Percentiles rank a stretch among this genome's conserved stretches.
Conservation (phyloP, 1,140 invertebrate species). For the Andrena cerasifolii region DNA sequence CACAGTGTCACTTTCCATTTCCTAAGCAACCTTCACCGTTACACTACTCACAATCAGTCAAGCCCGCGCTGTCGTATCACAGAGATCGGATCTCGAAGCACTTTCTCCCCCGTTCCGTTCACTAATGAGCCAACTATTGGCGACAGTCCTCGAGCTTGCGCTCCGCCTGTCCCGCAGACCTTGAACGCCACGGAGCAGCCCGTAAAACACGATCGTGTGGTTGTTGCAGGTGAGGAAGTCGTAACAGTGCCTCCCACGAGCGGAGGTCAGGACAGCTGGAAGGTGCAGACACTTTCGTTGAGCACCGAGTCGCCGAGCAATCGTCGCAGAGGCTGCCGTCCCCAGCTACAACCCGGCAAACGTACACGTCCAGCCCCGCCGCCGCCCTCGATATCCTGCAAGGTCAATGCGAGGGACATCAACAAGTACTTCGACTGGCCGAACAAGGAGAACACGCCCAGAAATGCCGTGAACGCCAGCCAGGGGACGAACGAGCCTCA, state of each 20-base stretch:
- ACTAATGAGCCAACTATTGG: neutral
- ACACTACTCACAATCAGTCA: too few species aligned
- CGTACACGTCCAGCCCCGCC: conserved; percentile 51
- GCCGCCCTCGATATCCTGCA: conserved; percentile 62
- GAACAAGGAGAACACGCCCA: conserved; percentile 76
- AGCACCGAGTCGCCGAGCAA: conserved; percentile 51
- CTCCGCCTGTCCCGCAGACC: neutral
- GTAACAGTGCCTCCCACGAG: conserved; percentile 58
- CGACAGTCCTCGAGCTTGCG: too few species aligned
- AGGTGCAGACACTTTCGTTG: conserved; percentile 57
- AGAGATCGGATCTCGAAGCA: neutral
- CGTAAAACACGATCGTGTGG: conserved; percentile 13
- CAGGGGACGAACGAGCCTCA: conserved; percentile 28
- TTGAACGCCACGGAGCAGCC: neutral
- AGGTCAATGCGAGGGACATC: conserved; percentile 69
- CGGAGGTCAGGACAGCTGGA: conserved; percentile 58
- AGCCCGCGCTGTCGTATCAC: neutral
- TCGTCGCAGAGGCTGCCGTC: conserved; percentile 57
- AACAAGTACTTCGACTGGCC: conserved; percentile 71
- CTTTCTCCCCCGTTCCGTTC: neutral
- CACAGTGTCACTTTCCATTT: too few species aligned
- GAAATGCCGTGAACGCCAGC: conserved; percentile 59
- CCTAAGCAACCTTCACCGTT: too few species aligned
- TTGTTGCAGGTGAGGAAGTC: conserved; percentile 72
- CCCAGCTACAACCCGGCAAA: conserved; percentile 55